Percentiles rank a stretch among this genome's conserved stretches.
These are phyloP conservation scores for Eupithecia subumbrata DNA, from an alignment of 2,888 invertebrate species.

Conservation along the genomic window DNA sequence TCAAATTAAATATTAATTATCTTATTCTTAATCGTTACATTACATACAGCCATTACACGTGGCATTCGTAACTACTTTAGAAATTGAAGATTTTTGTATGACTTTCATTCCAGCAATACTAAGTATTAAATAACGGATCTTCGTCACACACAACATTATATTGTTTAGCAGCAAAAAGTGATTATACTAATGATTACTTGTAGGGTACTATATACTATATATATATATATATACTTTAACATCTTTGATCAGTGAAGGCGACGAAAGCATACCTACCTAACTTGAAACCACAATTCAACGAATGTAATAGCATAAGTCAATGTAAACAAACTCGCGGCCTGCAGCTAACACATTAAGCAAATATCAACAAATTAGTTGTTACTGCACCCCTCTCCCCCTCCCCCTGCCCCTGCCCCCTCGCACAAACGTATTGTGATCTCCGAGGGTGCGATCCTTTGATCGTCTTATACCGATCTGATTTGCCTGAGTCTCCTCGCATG, in stretches of 20 bases:
- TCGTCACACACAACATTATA: no score
- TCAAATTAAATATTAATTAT: neutral
- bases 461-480: slow-evolving; percentile 5
- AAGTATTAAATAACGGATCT: no score
- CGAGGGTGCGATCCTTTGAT: slow-evolving; percentile 7
- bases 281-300: neutral
- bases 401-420: neutral
- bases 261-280: no score
- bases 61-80: no score
- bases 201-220: no score
- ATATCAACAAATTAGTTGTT: slow-evolving; percentile 2
- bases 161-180: no score
- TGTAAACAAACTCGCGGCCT: neutral
- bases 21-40: neutral
- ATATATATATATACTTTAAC: no score
- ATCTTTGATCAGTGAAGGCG: neutral
- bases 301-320: neutral
- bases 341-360: neutral
- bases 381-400: neutral
- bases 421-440: neutral
- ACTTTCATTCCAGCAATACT: neutral
- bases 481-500: neutral
- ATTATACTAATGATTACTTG: no score
- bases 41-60: no score
- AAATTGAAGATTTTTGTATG: no score